Conservation (phyloP, 2,113 vertebrate genomes). For the Eupsittula cactorum region DNA sequence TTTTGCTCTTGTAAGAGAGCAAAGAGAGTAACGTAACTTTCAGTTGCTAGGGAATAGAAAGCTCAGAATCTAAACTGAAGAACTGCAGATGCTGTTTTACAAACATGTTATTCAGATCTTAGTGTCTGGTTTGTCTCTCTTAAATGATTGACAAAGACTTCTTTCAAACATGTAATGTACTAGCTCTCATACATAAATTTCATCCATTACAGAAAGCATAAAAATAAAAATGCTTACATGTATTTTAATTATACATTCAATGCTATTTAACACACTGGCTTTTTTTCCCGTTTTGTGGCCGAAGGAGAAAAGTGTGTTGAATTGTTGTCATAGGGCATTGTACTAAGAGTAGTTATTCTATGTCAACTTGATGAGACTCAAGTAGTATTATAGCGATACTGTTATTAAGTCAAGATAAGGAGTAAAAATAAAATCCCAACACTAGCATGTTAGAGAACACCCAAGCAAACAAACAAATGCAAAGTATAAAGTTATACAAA, state of each 20-base stretch:
- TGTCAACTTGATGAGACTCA: background rate
- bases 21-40: background rate
- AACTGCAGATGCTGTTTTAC: background rate
- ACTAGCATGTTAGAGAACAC: background rate
- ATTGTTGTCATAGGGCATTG: background rate
- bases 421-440: background rate
- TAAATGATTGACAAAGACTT: background rate
- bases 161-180: background rate
- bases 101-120: background rate
- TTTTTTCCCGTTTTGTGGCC: background rate
- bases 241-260: background rate
- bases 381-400: background rate
- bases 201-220: background rate
- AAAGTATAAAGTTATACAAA: background rate
- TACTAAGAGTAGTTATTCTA: background rate
- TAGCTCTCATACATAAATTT: background rate
- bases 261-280: background rate
- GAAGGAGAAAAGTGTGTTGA: background rate
- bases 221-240: background rate
- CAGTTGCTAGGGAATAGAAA: slow-evolving; percentile 29
- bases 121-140: background rate
- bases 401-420: background rate
- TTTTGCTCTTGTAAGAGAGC: background rate
- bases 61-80: background rate
- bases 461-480: background rate